Base-by-base conservation (phyloP, 2,113 vertebrate genomes). In the Herpailurus yagouaroundi region DNA sequence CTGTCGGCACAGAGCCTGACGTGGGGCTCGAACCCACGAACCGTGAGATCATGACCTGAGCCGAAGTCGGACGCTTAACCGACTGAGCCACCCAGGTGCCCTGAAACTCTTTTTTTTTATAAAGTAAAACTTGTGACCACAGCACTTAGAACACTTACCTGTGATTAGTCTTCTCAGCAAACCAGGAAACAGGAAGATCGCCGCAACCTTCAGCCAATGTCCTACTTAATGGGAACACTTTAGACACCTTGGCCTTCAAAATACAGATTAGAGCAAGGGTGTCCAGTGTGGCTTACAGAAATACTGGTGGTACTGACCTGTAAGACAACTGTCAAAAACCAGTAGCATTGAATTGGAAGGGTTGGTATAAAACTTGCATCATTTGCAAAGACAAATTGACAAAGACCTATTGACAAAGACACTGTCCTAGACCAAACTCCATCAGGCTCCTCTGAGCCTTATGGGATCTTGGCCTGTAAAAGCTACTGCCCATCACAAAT, bases 21-120 rank as follows among this genome's bases (percentile, higher is more conserved):
- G 41, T 8, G 45, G 45, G 45, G 45, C 45, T 45, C 45, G 45
- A 45, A 45, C 45, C 7, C 45, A 45, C 7, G 1, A 45, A 45
- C 45, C 45, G 1, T 7, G 7, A 45, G 7, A 45, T 45, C 7
- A 45, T 45, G 45, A 45, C 45, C 45, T 45, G 7, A 45, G 45
- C 45, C 1, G 7, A 45, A 45, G 45, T 1, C 45, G 1, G 45
- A 45, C 0, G 7, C 45, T 45, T 45, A 1, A 45, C 45, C 7
- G 7, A 45, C 45, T 45, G 45, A 45, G 45, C 45, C 45, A 45
- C 45, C 45, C 45, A 45, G 45, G 45, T 9, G 45, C 45, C 45
- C 45, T 45, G 41, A 66, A 85, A 38, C 7, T 25, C 81, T 38
- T 21, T 76, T 89, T 66, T 66, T 36, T 38, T 50, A 38, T n/a